phyloP scores from a whole-genome alignment of 2,888 invertebrate species.

The Bedellia somnulentella region DNA sequence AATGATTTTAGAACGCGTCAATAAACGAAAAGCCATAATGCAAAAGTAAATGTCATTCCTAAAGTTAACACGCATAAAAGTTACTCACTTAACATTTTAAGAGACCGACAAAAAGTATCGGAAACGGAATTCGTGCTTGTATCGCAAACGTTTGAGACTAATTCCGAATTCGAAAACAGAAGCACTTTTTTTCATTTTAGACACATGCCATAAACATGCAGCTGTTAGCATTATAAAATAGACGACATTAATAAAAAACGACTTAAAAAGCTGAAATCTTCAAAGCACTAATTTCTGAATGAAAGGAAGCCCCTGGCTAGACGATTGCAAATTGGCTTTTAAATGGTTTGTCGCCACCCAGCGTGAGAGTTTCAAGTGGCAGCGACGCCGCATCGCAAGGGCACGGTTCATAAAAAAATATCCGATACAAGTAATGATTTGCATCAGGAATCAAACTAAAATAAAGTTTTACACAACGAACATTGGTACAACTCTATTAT shows the following conservation, averaged over 20 bases:
- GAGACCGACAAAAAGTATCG: too few relatives aligned
- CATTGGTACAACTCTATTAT: too few relatives aligned
- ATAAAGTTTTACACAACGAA: too few relatives aligned
- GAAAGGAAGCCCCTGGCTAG: constrained; percentile 42
- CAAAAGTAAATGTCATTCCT: constrained; percentile 6
- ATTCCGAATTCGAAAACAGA: not conserved
- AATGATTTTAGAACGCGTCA: constrained; percentile 11
- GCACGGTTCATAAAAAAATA: too few relatives aligned
- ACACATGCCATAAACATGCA: constrained; percentile 35
- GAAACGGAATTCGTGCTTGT: too few relatives aligned
- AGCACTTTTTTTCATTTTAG: too few relatives aligned
- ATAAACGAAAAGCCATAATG: constrained; percentile 3
- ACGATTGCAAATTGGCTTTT: constrained; percentile 50
- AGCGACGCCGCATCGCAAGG: constrained; percentile 34
- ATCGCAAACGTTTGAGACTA: constrained; percentile 7
- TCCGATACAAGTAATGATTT: too few relatives aligned
- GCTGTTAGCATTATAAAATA: constrained; percentile 22
- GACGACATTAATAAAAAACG: constrained; percentile 4
- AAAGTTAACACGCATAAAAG: constrained; percentile 1
- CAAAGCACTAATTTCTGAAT: constrained; percentile 11
- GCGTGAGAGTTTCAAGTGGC: constrained; percentile 43
- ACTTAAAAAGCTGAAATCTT: not conserved
- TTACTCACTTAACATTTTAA: too few relatives aligned
- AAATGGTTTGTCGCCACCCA: constrained; percentile 58
- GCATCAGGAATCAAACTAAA: too few relatives aligned